A percentile compares a stretch with the other conserved stretches of the same genome.
phyloP scores from a whole-genome alignment of 1,140 invertebrate genomes.

The Periplaneta americana region DNA sequence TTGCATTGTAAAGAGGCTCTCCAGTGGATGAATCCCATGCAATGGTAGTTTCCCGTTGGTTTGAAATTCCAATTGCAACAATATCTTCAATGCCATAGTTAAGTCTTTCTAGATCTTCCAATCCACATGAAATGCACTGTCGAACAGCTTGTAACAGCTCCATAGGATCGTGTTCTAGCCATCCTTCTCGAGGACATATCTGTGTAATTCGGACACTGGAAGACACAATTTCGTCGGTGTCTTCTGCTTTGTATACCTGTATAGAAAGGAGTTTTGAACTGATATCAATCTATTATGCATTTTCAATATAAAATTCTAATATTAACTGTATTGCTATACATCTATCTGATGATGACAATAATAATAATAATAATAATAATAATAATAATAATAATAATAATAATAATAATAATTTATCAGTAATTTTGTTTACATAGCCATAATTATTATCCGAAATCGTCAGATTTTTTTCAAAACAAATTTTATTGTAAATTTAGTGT shows the following conservation, averaged over 20 bases:
- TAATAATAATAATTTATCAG: neutral
- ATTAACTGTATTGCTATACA: neutral
- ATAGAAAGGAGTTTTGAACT: constrained; percentile 6
- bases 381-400: neutral
- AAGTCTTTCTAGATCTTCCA: constrained; percentile 53
- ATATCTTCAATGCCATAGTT: constrained; percentile 64
- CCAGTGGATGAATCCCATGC: constrained; percentile 89
- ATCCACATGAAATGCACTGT: constrained; percentile 65
- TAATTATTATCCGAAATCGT: too few relatives aligned
- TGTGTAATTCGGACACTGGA: constrained; percentile 81
- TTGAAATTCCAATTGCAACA: constrained; percentile 73
- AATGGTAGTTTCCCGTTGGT: constrained; percentile 91
- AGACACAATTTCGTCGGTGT: constrained; percentile 73
- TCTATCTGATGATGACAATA: neutral
- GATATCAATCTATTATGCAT: neutral
- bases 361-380: neutral
- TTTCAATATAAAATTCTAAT: neutral
- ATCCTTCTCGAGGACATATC: constrained; percentile 80
- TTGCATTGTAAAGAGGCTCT: constrained; percentile 85
- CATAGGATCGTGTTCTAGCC: constrained; percentile 91
- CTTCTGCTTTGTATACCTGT: constrained; percentile 79
- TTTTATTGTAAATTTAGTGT: too few relatives aligned
- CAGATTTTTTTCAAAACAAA: too few relatives aligned
- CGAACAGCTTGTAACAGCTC: constrained; percentile 75
- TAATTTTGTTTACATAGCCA: neutral